These are phyloP conservation scores for Muscicapa comitata DNA, from an alignment of 2,797 vertebrate species.

Conservation along the genomic window DNA sequence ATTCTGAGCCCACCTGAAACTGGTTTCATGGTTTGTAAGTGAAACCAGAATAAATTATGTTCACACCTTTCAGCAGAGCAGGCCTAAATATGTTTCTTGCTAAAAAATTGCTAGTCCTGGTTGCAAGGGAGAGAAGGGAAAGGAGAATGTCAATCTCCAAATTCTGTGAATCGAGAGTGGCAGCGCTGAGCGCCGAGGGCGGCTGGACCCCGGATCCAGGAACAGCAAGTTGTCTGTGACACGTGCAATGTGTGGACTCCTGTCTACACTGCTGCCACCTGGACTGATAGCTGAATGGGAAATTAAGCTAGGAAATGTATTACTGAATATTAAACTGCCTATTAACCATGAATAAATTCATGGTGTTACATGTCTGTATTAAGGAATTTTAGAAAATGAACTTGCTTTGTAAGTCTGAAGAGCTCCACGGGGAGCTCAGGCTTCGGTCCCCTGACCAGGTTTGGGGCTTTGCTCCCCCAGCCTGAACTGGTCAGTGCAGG, in stretches of 20 bases:
- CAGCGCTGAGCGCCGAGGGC: not conserved
- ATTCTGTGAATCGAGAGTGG: constrained; percentile 17
- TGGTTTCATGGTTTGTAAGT: constrained; percentile 3
- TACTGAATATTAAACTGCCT: constrained; percentile 53
- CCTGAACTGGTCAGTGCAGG: not conserved
- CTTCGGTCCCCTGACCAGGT: fast-evolving
- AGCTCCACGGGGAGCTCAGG: not conserved
- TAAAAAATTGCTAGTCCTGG: constrained; percentile 15
- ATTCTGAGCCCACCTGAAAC: constrained; percentile 49
- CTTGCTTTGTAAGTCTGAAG: not conserved
- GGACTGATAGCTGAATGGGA: constrained; percentile 53
- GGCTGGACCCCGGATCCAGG: not conserved
- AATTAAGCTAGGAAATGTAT: constrained; percentile 37
- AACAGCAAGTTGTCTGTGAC: constrained; percentile 30
- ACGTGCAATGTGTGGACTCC: constrained; percentile 17
- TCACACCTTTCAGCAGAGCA: constrained; percentile 52
- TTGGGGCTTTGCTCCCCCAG: not conserved
- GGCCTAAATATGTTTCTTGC: constrained; percentile 51
- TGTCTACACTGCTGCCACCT: constrained; percentile 41
- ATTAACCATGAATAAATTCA: constrained; percentile 47
- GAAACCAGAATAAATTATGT: constrained; percentile 48
- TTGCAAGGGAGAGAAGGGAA: not conserved
- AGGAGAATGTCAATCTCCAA: not conserved
- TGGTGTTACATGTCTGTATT: not conserved
- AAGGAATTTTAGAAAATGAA: not conserved